A percentile compares a stretch with the other conserved stretches of the same genome.
phyloP scores from a whole-genome alignment of 2,113 vertebrate genomes.

The Formicarius rufipectus region DNA sequence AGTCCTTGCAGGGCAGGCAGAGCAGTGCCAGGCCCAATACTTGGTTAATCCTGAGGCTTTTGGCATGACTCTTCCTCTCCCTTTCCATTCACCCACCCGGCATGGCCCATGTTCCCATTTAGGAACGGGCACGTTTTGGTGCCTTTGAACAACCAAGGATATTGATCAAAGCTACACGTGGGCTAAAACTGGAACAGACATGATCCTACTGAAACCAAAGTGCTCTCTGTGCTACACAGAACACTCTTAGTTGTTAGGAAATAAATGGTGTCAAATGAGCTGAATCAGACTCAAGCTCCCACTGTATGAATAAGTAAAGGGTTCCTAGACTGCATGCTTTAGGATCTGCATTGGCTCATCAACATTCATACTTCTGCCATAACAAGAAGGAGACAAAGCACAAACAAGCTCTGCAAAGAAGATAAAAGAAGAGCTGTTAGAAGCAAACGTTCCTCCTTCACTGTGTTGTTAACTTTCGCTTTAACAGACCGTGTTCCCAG shows the following conservation, averaged over 20 bases:
- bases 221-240: background rate
- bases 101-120: accelerated
- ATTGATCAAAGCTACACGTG: background rate
- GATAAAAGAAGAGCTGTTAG: background rate
- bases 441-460: background rate
- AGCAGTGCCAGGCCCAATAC: background rate
- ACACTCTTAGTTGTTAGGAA: background rate
- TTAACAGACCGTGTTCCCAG: background rate
- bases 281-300: background rate
- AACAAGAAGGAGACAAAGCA: background rate
- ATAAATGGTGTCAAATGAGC: background rate
- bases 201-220: background rate
- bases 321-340: background rate
- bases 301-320: background rate
- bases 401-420: background rate
- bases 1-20: accelerated
- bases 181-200: background rate
- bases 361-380: background rate
- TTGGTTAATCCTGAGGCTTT: background rate
- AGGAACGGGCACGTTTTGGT: background rate
- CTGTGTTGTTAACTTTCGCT: slow-evolving; percentile 3
- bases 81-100: background rate
- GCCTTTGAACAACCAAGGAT: background rate
- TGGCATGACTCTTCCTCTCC: background rate
- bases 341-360: background rate